Evolutionary conservation across 92 coral and sea anemone species (phyloP).

Genomic region (Actinernus sp.): DNA sequence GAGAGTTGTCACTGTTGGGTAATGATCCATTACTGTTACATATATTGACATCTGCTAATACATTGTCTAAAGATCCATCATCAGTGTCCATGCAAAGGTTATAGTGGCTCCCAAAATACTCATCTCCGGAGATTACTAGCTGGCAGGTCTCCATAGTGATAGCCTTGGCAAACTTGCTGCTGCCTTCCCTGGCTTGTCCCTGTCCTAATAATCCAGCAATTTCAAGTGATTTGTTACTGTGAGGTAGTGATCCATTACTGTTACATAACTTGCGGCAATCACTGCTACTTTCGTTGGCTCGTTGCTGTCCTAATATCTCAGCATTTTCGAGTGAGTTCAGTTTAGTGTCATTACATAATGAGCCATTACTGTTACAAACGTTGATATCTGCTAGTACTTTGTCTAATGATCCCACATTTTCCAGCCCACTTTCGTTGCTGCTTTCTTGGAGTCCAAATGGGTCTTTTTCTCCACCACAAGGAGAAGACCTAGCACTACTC

Average conservation of each 20-base stretch:
- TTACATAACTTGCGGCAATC: not conserved
- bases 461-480: too few species aligned
- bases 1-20: too few species aligned
- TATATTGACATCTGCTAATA: too few species aligned
- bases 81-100: too few species aligned
- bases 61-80: not conserved
- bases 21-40: too few species aligned
- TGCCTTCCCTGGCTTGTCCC: not conserved
- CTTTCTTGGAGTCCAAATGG: not conserved
- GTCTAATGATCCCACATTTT: not conserved
- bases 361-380: not conserved
- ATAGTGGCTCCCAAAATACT: too few species aligned
- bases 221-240: too few species aligned
- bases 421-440: not conserved
- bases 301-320: not conserved
- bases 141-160: too few species aligned
- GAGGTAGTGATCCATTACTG: not conserved
- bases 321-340: not conserved
- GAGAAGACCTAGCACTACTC: too few species aligned
- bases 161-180: too few species aligned
- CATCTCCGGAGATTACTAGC: too few species aligned
- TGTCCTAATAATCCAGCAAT: not conserved
- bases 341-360: not conserved
- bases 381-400: not conserved
- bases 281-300: not conserved